phyloP scores from a whole-genome alignment of 1,140 invertebrate genomes.

The Zaprionus capensis region DNA sequence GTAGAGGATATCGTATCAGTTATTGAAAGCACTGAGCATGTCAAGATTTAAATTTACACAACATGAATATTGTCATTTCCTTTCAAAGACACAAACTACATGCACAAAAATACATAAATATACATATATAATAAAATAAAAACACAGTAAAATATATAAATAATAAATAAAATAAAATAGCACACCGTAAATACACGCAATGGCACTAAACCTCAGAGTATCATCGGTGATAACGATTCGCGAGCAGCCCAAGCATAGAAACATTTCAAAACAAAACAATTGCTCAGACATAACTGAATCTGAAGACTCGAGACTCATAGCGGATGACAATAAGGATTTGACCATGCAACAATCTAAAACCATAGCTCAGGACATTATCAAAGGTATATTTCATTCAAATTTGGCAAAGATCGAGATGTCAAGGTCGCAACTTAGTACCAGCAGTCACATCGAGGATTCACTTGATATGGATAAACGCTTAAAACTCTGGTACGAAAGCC shows the following conservation, averaged over 20 bases:
- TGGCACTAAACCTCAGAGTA: too few relatives aligned
- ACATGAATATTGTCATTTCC: neutral
- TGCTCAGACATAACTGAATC: neutral
- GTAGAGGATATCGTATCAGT: conserved; percentile 67
- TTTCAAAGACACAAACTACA: neutral
- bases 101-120: neutral
- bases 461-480: conserved; percentile 64
- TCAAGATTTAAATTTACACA: conserved; percentile 23
- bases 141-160: neutral
- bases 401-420: neutral
- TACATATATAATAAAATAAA: neutral
- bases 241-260: too few relatives aligned
- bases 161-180: too few relatives aligned
- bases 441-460: neutral
- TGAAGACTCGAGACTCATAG: neutral
- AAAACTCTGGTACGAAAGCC: conserved; percentile 57
- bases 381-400: conserved; percentile 42
- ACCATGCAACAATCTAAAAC: conserved; percentile 18
- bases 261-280: too few relatives aligned
- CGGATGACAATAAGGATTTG: neutral
- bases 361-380: conserved; percentile 45
- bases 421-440: neutral
- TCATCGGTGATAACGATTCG: too few relatives aligned
- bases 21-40: conserved; percentile 60
- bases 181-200: too few relatives aligned